phyloP scores from a whole-genome alignment of 1,140 invertebrate genomes.

The Bombus sibiricus region DNA sequence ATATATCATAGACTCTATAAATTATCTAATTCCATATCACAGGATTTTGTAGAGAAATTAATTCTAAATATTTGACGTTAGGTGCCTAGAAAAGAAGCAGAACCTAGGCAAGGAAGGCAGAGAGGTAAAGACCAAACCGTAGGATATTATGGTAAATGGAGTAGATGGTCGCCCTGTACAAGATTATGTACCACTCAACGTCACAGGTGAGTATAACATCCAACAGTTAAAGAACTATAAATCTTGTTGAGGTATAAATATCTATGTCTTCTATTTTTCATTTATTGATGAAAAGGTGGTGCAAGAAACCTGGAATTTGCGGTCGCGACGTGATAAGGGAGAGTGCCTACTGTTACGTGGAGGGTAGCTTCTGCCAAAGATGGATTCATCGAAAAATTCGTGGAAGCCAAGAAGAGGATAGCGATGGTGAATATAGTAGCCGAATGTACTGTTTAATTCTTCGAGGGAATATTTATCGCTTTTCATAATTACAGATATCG shows the following conservation, averaged over 20 bases:
- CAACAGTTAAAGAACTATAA: too few relatives aligned
- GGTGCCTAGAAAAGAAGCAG: constrained; percentile 71
- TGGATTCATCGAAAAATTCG: constrained; percentile 86
- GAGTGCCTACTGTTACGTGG: constrained; percentile 92
- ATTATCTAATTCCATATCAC: too few relatives aligned
- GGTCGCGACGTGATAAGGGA: constrained; percentile 89
- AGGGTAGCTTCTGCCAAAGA: constrained; percentile 90
- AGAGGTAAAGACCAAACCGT: constrained; percentile 69
- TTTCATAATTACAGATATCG: constrained; percentile 60
- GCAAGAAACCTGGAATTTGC: constrained; percentile 89
- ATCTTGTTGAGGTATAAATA: neutral
- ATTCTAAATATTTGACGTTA: neutral
- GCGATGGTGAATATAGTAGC: constrained; percentile 63
- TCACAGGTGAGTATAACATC: constrained; percentile 80
- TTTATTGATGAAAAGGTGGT: constrained; percentile 84
- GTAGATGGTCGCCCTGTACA: constrained; percentile 85
- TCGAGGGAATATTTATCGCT: neutral
- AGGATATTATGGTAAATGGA: constrained; percentile 84
- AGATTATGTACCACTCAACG: constrained; percentile 84
- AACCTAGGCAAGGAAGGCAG: constrained; percentile 72
- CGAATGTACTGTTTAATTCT: too few relatives aligned
- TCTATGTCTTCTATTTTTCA: neutral
- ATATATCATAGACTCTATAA: neutral
- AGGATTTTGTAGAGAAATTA: neutral
- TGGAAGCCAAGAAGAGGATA: constrained; percentile 76